Evolutionary conservation across 2,113 vertebrate genomes (phyloP).

Genomic region (Anthoscopus minutus): DNA sequence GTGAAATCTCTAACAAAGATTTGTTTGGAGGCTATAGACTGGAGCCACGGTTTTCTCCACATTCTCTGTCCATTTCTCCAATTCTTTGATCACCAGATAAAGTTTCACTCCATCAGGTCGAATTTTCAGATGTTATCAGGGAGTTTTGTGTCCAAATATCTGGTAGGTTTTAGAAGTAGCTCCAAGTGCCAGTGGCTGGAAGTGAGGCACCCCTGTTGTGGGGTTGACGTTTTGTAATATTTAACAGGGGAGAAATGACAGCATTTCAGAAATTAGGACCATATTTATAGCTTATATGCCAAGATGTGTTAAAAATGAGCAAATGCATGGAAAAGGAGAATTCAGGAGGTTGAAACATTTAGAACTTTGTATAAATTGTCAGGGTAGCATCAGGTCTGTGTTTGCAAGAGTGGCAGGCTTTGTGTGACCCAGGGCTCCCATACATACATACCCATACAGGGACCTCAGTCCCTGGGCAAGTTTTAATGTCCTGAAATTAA

Average conservation of each 20-base stretch:
- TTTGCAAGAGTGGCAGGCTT: not conserved
- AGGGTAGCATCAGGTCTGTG: not conserved
- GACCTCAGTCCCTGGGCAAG: not conserved
- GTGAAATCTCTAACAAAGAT: not conserved
- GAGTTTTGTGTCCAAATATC: not conserved
- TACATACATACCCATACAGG: accelerated
- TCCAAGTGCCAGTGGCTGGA: not conserved
- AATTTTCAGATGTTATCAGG: not conserved
- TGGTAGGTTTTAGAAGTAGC: not conserved
- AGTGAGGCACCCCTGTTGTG: not conserved
- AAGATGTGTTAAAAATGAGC: not conserved
- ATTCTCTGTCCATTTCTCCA: not conserved
- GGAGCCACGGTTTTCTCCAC: not conserved
- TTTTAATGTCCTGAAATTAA: not conserved
- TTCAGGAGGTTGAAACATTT: not conserved
- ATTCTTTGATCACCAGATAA: not conserved
- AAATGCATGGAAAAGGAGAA: not conserved
- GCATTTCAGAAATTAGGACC: not conserved
- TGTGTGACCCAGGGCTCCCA: not conserved
- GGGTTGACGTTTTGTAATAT: not conserved
- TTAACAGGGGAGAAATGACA: not conserved
- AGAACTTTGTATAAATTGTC: not conserved
- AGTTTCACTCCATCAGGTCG: not conserved
- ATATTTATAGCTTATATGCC: not conserved
- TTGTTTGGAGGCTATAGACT: not conserved